A percentile compares a stretch with the other conserved stretches of the same genome.
phyloP scores from a whole-genome alignment of 2,888 invertebrate genomes.

The Drosophila atroscutellata region DNA sequence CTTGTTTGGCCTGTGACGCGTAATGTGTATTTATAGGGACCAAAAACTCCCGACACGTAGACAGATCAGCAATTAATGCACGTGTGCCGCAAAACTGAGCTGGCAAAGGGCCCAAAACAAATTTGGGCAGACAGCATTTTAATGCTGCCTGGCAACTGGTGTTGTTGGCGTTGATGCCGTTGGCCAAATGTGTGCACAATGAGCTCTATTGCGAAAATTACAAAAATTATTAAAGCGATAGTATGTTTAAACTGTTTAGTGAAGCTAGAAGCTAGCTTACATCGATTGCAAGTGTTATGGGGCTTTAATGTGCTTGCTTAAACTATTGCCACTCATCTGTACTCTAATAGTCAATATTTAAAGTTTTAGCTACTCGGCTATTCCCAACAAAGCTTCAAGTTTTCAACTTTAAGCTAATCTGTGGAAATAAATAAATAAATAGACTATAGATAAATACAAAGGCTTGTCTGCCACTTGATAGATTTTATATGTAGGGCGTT shows the following conservation, averaged over 20 bases:
- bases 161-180: background rate
- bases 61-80: conserved; percentile 56
- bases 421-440: background rate
- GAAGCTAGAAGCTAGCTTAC: background rate
- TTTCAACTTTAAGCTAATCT: background rate
- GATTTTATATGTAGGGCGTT: conserved; percentile 23
- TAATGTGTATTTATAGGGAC: conserved; percentile 52
- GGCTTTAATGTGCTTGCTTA: background rate
- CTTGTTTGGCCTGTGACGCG: conserved; percentile 21
- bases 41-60: conserved; percentile 38
- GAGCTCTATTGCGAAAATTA: background rate
- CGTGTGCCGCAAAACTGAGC: conserved; percentile 27
- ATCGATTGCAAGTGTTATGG: background rate
- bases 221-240: background rate
- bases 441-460: background rate
- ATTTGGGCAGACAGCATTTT: conserved; percentile 28
- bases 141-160: background rate
- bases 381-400: background rate
- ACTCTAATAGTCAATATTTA: background rate
- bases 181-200: background rate
- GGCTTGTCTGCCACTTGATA: background rate
- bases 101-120: conserved; percentile 22
- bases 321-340: background rate
- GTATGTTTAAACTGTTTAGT: background rate
- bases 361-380: background rate